Evolutionary conservation across 1,140 invertebrate genomes (phyloP).

Genomic region (Brachionus plicatilis): DNA sequence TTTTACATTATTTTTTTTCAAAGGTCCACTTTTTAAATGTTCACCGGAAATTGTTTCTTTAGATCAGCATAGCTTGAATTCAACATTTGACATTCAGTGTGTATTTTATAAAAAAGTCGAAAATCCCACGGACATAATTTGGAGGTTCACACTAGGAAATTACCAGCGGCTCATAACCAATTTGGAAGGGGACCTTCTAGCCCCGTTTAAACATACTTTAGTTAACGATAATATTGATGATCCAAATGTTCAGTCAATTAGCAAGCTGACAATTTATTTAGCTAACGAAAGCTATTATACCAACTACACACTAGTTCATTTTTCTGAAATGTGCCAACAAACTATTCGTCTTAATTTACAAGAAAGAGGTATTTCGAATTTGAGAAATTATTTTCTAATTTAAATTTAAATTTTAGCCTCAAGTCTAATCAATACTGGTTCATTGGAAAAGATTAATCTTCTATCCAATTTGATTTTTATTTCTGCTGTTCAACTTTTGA

Average conservation of each 20-base stretch:
- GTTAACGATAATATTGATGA: not conserved
- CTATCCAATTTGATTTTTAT: not conserved
- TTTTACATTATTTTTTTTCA: not conserved
- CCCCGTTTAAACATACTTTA: constrained; percentile 3
- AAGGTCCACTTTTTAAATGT: constrained; percentile 37
- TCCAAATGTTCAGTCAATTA: not conserved
- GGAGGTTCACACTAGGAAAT: not conserved
- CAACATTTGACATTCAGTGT: constrained; percentile 9
- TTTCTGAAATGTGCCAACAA: constrained; percentile 2
- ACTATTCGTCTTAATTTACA: not conserved
- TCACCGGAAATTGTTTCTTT: constrained; percentile 31
- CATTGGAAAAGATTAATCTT: not conserved
- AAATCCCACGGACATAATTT: constrained; percentile 10
- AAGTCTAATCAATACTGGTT: not conserved
- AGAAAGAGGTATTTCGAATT: constrained; percentile 5
- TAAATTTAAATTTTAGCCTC: not conserved
- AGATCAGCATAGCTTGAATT: not conserved
- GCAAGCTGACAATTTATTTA: not conserved
- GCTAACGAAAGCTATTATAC: constrained; percentile 21
- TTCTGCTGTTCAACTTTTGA: not conserved
- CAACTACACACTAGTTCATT: constrained; percentile 5
- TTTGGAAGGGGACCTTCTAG: not conserved
- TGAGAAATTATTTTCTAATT: not conserved
- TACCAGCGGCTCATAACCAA: not conserved
- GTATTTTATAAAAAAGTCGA: constrained; percentile 15